phyloP scores from a whole-genome alignment of 2,888 invertebrate species.

The Brenthis ino region DNA sequence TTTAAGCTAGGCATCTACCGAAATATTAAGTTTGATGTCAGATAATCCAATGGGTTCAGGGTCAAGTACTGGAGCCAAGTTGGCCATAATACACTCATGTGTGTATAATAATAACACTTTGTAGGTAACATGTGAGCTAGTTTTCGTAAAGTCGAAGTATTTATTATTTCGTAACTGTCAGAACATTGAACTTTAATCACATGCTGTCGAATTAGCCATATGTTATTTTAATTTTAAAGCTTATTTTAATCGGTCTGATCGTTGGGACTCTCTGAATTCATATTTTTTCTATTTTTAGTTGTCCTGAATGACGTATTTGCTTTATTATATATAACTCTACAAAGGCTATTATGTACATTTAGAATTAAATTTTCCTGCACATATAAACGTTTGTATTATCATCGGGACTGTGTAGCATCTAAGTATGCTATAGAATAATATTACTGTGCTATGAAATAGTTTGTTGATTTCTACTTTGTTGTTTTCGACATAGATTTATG shows the following conservation, averaged over 20 bases:
- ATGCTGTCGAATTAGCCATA: conserved; percentile 53
- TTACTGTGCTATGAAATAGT: too few relatives aligned
- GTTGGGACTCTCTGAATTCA: conserved; percentile 7
- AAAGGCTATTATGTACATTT: too few relatives aligned
- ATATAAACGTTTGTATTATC: too few relatives aligned
- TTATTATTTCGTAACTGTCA: conserved; percentile 37
- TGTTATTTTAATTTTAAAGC: conserved; percentile 38
- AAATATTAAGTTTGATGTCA: conserved; percentile 58
- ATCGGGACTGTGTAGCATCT: too few relatives aligned
- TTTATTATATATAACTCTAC: neutral
- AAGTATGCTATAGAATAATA: too few relatives aligned
- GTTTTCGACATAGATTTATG: too few relatives aligned
- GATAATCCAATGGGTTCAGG: conserved; percentile 71
- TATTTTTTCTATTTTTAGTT: conserved; percentile 11
- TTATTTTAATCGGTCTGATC: conserved; percentile 7
- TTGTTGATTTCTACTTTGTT: too few relatives aligned
- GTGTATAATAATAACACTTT: conserved; percentile 39
- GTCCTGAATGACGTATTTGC: conserved; percentile 1
- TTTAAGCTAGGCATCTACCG: conserved; percentile 73
- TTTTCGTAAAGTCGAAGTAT: conserved; percentile 28
- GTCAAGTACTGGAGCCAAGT: conserved; percentile 56
- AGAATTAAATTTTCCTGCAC: too few relatives aligned
- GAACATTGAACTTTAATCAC: conserved; percentile 55
- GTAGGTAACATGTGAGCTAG: conserved; percentile 38
- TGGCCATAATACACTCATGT: conserved; percentile 54